Conservation (phyloP, 2,888 invertebrate species). For the Leistus spinibarbis region DNA sequence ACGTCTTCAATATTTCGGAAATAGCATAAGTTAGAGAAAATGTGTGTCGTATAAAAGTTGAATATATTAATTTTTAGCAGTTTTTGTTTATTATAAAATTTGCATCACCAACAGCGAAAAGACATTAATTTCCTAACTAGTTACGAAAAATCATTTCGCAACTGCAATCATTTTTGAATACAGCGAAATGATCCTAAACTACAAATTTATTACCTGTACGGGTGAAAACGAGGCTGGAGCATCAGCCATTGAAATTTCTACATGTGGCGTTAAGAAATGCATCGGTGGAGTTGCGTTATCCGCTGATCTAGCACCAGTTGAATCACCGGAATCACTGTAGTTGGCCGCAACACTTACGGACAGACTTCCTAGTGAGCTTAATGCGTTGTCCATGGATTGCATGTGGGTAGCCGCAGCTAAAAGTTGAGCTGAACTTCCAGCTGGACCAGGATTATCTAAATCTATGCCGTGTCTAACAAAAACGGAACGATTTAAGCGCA, state of each 20-base stretch:
- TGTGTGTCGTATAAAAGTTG: no score
- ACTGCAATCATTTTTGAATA: no score
- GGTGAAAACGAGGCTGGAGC: conserved; percentile 73
- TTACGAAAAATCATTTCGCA: no score
- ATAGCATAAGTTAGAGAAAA: no score
- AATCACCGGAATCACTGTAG: conserved; percentile 84
- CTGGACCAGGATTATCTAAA: conserved; percentile 85
- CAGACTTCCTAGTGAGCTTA: conserved; percentile 64
- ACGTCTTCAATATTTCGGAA: no score
- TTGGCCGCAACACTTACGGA: conserved; percentile 73
- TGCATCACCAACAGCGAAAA: no score
- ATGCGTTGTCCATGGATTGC: conserved; percentile 58
- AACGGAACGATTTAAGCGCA: conserved; percentile 6
- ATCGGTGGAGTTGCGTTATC: conserved; percentile 89
- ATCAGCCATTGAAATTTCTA: conserved; percentile 89
- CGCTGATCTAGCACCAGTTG: conserved; percentile 77
- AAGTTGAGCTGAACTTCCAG: conserved; percentile 76
- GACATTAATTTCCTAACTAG: no score
- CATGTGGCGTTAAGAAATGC: conserved; percentile 90
- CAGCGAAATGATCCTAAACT: no score
- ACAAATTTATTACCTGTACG: conserved; percentile 59
- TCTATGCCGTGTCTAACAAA: conserved; percentile 81
- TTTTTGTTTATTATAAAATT: no score
- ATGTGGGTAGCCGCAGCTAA: conserved; percentile 66
- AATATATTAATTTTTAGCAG: no score